phyloP scores from a whole-genome alignment of 2,888 invertebrate species.

The Noctua comes region DNA sequence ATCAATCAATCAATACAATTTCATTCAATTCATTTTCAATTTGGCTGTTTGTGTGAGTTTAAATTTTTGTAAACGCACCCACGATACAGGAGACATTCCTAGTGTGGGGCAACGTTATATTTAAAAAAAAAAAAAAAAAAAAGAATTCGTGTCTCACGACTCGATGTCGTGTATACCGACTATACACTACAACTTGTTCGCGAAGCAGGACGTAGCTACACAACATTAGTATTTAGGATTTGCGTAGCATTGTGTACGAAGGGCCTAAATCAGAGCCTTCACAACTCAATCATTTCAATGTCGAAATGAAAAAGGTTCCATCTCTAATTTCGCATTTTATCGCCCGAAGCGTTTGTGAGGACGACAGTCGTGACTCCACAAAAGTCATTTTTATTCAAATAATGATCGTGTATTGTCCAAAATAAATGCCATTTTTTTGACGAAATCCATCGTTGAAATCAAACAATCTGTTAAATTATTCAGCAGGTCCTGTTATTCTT shows the following conservation, averaged over 20 bases:
- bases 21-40: too few species aligned
- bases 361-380: constrained; percentile 17
- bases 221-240: not conserved
- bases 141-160: too few species aligned
- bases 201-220: not conserved
- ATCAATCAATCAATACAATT: too few species aligned
- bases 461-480: constrained; percentile 67
- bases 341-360: not conserved
- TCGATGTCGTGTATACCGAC: not conserved
- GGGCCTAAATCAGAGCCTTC: not conserved
- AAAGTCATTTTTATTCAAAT: constrained; percentile 32
- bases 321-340: constrained; percentile 31
- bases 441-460: constrained; percentile 53
- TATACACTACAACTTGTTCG: not conserved
- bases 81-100: too few species aligned
- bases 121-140: too few species aligned
- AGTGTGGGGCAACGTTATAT: too few species aligned
- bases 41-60: too few species aligned
- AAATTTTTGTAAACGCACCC: too few species aligned
- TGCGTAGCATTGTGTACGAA: not conserved
- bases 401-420: constrained; percentile 28
- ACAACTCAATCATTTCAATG: constrained; percentile 22
- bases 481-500: constrained; percentile 60
- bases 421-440: constrained; percentile 40
- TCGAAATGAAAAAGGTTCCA: constrained; percentile 3